Percentiles rank a stretch among this genome's conserved stretches.
Evolutionary conservation across 64 coral and sea anemone species (phyloP).

Genomic region (Stichodactyla mertensii): DNA sequence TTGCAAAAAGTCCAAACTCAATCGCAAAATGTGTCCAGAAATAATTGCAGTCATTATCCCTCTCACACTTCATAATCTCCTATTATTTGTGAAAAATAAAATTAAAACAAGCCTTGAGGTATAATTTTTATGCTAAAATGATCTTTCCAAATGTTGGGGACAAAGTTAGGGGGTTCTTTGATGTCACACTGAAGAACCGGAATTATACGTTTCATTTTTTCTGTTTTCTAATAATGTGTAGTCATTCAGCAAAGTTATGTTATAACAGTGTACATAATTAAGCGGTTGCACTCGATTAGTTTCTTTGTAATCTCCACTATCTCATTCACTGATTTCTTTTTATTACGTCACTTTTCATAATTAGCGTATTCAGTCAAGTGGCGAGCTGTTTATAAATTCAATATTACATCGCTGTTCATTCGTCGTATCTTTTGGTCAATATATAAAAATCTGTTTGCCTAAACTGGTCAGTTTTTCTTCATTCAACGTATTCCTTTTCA

Average conservation of each 20-base stretch:
- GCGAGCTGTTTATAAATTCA: not conserved
- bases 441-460: not conserved
- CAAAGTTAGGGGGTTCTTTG: not conserved
- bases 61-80: no score
- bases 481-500: not conserved
- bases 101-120: no score
- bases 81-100: no score
- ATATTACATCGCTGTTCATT: not conserved
- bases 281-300: not conserved
- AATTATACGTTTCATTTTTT: not conserved
- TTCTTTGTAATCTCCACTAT: not conserved
- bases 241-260: not conserved
- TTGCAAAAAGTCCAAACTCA: no score
- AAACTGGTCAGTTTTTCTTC: not conserved
- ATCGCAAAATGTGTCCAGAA: no score
- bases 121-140: not conserved
- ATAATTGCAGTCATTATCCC: no score
- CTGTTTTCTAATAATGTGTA: not conserved
- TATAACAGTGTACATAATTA: not conserved
- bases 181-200: not conserved
- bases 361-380: not conserved
- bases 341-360: not conserved
- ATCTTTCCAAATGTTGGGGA: not conserved
- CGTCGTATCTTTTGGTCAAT: not conserved
- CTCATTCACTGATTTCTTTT: not conserved